Base-by-base conservation (phyloP, 2,888 invertebrate species). In the Girardia tigrina region DNA sequence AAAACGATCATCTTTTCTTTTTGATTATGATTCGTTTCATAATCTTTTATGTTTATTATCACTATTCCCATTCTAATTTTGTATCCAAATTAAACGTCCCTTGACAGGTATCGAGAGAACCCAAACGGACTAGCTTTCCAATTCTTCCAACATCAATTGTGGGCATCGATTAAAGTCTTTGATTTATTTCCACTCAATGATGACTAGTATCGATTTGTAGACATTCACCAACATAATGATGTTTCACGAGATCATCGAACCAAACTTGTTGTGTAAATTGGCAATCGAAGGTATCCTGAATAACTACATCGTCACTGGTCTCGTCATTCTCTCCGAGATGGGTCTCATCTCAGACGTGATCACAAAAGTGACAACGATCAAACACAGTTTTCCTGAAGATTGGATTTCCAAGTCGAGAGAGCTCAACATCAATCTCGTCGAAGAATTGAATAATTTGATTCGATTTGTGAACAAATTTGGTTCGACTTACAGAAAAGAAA, bases 221-320 rank as follows among this genome's bases (percentile, higher is more conserved):
- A 56, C 56, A n/a, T 56, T 56, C n/a, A 56, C 56, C 4, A 56
- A 56, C 23, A n/a, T 56, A 20, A 56, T 56, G 56, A 56, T 56
- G 56, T 56, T 56, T 23, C 56, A 56, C 23, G 56, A 56, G n/a
- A 56, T 56, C n/a, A 56, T 56, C n/a, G 56, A 56, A n/a, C 56
- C 56, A 56, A 56, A 56, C 23, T n/a, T 56, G 4, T 23, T 56
- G n/a, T 56, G 56, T 56, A 56, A 56, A 56, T 56, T 56, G 23
- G 56, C 56, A 12, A 20, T 56, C 6, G 56, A 56, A 56, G 56
- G 56, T 23, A 56, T 56, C 23, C 56, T 56, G 56, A 56, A 56
- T 56, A 56, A 56, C 23, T 56, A 56, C n/a, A 56, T 56, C n/a
- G 23, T 56, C n/a, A 56, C 56, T n/a, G 56, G 56, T 6, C n/a